phyloP scores from a whole-genome alignment of 2,797 vertebrate genomes.

The Channallabes apus region DNA sequence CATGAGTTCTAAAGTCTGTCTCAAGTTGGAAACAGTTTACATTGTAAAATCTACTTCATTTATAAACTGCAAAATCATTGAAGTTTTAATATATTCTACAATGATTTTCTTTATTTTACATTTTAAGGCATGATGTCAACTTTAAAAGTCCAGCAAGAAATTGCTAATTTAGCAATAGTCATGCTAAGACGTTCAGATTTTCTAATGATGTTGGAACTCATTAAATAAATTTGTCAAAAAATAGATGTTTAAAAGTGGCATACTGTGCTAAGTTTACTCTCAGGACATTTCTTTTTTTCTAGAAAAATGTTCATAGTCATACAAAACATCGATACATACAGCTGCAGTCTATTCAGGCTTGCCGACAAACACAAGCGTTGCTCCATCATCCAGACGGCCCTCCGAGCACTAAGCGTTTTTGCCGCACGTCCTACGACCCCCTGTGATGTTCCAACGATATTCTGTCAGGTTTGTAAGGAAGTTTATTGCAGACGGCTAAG shows the following conservation, averaged over 20 bases:
- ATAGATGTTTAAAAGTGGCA: background rate
- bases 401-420: slow-evolving; percentile 63
- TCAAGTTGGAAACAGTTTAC: no score
- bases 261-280: background rate
- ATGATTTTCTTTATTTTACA: no score
- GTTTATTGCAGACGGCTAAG: slow-evolving; percentile 73
- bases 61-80: no score
- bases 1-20: no score
- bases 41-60: no score
- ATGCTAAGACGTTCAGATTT: background rate
- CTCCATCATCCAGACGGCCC: slow-evolving; percentile 66
- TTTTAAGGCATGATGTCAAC: background rate
- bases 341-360: background rate
- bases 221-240: slow-evolving; percentile 4
- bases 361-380: slow-evolving; percentile 60
- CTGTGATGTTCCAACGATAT: slow-evolving; percentile 63
- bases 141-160: background rate
- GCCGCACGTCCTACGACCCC: slow-evolving; percentile 64
- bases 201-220: background rate
- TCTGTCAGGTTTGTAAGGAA: slow-evolving; percentile 69
- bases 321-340: background rate
- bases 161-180: background rate
- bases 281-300: background rate
- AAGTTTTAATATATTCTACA: no score
- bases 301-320: background rate